These are phyloP conservation scores for Nemoura dubitans DNA, from an alignment of 2,888 invertebrate species.

Conservation along the genomic window DNA sequence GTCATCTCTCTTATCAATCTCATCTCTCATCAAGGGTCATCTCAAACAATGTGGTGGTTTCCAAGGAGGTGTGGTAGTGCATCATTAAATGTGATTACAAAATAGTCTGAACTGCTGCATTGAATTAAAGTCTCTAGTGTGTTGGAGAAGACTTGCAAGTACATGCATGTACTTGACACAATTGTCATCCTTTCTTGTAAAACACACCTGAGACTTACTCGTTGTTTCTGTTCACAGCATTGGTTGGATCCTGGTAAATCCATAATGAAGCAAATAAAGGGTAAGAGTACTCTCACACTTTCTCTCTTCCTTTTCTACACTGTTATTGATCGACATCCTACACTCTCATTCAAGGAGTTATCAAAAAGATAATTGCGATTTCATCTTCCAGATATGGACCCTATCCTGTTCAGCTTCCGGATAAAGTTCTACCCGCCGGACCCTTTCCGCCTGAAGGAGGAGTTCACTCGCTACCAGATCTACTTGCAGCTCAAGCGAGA, in stretches of 20 bases:
- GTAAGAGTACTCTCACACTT: conserved; percentile 61
- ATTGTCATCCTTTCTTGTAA: neutral
- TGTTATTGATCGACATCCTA: no score
- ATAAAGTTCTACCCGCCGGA: conserved; percentile 98
- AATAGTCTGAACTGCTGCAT: neutral
- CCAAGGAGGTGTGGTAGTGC: no score
- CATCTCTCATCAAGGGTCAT: no score
- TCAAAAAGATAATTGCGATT: neutral
- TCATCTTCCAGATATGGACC: conserved; percentile 78
- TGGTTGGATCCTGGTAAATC: conserved; percentile 93
- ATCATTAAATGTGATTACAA: neutral
- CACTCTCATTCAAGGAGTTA: neutral
- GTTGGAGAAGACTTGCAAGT: neutral
- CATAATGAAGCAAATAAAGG: conserved; percentile 91
- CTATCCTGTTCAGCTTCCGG: conserved; percentile 93
- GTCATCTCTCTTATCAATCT: no score
- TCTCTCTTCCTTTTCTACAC: neutral
- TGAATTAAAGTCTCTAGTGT: neutral
- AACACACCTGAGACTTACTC: neutral
- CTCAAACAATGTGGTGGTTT: no score
- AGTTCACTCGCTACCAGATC: conserved; percentile 93
- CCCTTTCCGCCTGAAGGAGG: conserved; percentile 90
- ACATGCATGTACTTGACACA: neutral
- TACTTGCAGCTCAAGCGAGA: conserved; percentile 94
- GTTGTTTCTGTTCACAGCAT: conserved; percentile 69